Evolutionary conservation across 2,888 invertebrate genomes (phyloP), one percentile per base, ranked within the genome.

Genomic region (Lasioglossum marginatum): DNA sequence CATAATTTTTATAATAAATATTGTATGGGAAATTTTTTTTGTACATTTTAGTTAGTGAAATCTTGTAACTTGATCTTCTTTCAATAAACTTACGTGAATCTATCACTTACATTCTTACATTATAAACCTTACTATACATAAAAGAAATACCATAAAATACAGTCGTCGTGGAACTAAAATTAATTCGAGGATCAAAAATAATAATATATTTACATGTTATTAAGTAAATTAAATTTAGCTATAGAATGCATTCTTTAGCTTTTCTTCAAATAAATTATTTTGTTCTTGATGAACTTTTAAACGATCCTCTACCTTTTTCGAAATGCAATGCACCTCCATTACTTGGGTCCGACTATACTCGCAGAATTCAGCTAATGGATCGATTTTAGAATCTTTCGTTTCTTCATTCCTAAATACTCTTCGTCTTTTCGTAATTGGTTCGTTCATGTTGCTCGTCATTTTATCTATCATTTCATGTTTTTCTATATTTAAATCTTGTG

Each of bases 221-320:
- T 79, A 37, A 23, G 14, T 83, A 57, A 4, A 63, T 27, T 71
- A n/a, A 19, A 14, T 14, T 77, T 88, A 79, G n/a, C 43, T 68
- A 0, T 73, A 23, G 8, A 96, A 94, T 31, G 96, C 96, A 84
- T 95, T 91, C 92, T 93, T 94, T 52, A 96, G 91, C 90, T 95
- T 94, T 88, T 96, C 95, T 89, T 96, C 96, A 77, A 96, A 95
- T 88, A 95, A 95, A 70, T 95, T 87, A 60, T 95, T 96, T 90
- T 95, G 96, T 82, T 95, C 94, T 90, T 94, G 95, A 88, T 95
- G 96, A 88, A 95, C 93, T 82, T 96, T 95, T 75, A 96, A 94
- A 92, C 95, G 94, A 88, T 95, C 92, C 90, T 96, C 96, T 14
- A 96, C 93, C 90, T 95, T 95, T 90, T 95, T 93, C 0, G 96